Percentiles rank a stretch among this genome's conserved stretches.
phyloP scores from a whole-genome alignment of 2,797 vertebrate genomes.

The Amniataba percoides region DNA sequence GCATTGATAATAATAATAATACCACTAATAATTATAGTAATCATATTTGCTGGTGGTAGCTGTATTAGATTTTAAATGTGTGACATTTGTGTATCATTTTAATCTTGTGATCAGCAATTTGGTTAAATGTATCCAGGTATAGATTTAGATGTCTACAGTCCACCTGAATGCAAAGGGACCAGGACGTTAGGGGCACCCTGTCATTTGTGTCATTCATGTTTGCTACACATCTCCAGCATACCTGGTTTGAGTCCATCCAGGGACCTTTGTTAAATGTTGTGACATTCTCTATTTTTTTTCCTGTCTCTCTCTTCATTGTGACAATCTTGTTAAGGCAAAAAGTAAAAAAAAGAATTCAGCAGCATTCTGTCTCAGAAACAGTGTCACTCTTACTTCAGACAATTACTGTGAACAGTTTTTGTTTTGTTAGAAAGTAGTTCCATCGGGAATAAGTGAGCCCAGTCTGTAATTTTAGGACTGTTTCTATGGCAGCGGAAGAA shows the following conservation, averaged over 20 bases:
- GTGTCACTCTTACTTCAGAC: background rate
- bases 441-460: background rate
- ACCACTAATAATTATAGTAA: too few relatives aligned
- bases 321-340: too few relatives aligned
- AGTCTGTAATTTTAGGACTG: background rate
- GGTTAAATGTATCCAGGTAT: background rate
- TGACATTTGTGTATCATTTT: too few relatives aligned
- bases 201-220: too few relatives aligned
- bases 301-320: background rate
- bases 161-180: background rate
- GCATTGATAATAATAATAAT: background rate
- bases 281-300: background rate
- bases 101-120: background rate
- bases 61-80: too few relatives aligned
- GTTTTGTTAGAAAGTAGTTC: background rate
- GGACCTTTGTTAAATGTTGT: background rate
- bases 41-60: background rate
- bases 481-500: background rate
- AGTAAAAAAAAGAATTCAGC: too few relatives aligned
- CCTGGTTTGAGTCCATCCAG: background rate
- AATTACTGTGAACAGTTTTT: background rate
- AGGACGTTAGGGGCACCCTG: background rate
- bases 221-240: background rate
- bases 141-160: background rate
- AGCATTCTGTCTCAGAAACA: background rate